Evolutionary conservation across 2,113 vertebrate genomes (phyloP).

Genomic region (Nothoprocta pentlandii): DNA sequence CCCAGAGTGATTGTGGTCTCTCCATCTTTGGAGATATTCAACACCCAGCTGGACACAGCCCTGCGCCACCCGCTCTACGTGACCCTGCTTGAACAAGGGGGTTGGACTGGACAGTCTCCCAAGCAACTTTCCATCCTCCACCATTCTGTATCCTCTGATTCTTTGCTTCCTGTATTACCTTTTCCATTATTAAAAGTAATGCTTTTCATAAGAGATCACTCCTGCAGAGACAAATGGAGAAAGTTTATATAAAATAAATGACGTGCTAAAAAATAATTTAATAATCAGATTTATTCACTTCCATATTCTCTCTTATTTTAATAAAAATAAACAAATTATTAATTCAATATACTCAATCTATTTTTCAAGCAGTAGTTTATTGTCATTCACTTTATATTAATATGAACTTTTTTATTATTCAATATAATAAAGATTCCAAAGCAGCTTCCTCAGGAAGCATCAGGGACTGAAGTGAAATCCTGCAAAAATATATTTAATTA

Average conservation of each 20-base stretch:
- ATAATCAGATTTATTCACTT: background rate
- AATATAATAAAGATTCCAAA: background rate
- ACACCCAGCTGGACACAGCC: background rate
- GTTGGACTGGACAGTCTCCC: background rate
- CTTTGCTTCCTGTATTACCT: background rate
- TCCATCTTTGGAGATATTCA: background rate
- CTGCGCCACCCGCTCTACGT: background rate
- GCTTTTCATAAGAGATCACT: background rate
- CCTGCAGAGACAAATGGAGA: background rate
- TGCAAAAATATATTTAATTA: background rate
- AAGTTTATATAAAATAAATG: background rate
- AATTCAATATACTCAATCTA: background rate
- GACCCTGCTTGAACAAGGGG: rapidly evolving
- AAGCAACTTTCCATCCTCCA: background rate
- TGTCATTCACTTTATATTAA: background rate
- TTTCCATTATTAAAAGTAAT: background rate
- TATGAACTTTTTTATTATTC: background rate
- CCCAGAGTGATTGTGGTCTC: background rate
- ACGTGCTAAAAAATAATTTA: background rate
- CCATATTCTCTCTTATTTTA: background rate
- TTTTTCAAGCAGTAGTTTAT: background rate
- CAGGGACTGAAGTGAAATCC: background rate
- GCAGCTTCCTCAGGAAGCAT: background rate
- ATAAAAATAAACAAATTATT: background rate
- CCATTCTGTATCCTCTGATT: background rate